Conservation (phyloP, 2,888 invertebrate genomes). For the Cerastoderma edule region DNA sequence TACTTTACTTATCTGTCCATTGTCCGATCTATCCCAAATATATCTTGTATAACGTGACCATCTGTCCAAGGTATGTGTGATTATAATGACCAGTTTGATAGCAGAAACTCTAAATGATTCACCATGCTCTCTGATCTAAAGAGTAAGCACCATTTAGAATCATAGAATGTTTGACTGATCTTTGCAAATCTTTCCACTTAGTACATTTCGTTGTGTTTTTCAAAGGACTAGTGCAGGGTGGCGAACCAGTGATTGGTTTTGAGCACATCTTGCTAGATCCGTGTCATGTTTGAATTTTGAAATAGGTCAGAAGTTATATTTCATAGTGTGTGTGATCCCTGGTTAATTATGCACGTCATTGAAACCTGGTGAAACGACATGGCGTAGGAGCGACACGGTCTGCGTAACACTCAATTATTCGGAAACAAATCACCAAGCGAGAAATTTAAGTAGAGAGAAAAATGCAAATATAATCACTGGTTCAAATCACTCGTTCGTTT, state of each 20-base stretch:
- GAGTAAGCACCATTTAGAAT: constrained; percentile 41
- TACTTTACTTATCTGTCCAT: not conserved
- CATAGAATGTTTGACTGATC: constrained; percentile 55
- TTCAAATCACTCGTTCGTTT: constrained; percentile 2
- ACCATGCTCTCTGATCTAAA: constrained; percentile 22
- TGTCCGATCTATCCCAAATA: not conserved
- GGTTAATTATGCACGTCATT: constrained; percentile 18
- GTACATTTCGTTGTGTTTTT: constrained; percentile 12
- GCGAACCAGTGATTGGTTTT: constrained; percentile 18
- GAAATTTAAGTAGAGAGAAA: not conserved
- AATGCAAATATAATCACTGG: constrained; percentile 2
- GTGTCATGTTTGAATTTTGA: not conserved
- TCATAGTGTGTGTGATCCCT: constrained; percentile 1
- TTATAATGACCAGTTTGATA: not conserved
- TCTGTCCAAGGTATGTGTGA: not conserved
- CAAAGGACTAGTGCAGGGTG: constrained; percentile 7
- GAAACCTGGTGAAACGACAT: constrained; percentile 11
- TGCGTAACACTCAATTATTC: constrained; percentile 3
- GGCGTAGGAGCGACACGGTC: constrained; percentile 2
- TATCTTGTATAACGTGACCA: not conserved
- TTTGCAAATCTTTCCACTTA: constrained; percentile 20
- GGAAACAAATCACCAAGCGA: constrained; percentile 11
- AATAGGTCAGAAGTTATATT: not conserved
- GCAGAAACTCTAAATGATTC: not conserved
- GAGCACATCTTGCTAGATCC: not conserved